phyloP scores from a whole-genome alignment of 2,888 invertebrate genomes.

The Leptothorax acervorum region DNA sequence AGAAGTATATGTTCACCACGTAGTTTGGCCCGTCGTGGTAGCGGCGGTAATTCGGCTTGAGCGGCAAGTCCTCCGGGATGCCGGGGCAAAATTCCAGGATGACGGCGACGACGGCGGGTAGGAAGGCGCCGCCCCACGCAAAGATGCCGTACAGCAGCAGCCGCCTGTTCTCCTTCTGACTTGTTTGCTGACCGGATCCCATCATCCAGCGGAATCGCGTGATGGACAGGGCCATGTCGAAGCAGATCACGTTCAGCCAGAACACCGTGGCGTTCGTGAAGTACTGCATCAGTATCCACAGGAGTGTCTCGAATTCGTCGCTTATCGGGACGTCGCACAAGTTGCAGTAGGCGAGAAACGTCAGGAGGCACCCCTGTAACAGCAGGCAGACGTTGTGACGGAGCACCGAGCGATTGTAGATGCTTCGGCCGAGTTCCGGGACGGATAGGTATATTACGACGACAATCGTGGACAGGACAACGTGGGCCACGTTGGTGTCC shows the following conservation, averaged over 20 bases:
- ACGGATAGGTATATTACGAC: conserved; percentile 75
- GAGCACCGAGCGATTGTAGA: conserved; percentile 77
- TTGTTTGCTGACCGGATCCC: conserved; percentile 54
- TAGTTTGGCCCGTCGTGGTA: conserved; percentile 69
- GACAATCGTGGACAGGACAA: conserved; percentile 75
- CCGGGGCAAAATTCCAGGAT: conserved; percentile 76
- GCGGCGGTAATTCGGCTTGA: conserved; percentile 78
- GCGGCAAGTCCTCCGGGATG: conserved; percentile 70
- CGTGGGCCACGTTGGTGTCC: conserved; percentile 77
- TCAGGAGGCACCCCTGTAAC: conserved; percentile 72
- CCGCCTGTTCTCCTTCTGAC: conserved; percentile 68
- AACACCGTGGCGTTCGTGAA: conserved; percentile 78
- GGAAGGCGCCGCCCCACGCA: conserved; percentile 70
- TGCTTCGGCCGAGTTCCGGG: conserved; percentile 73
- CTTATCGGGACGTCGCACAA: conserved; percentile 64
- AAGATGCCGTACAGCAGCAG: conserved; percentile 70
- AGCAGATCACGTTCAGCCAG: conserved; percentile 79
- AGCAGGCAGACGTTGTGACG: conserved; percentile 77
- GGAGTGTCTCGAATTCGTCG: conserved; percentile 60
- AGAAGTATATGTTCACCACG: conserved; percentile 77
- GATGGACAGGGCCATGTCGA: conserved; percentile 78
- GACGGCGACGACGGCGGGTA: conserved; percentile 71
- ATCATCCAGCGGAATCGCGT: conserved; percentile 76
- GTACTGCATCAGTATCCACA: conserved; percentile 76
- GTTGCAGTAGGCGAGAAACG: conserved; percentile 71